Percentiles rank a stretch among this genome's conserved stretches.
These are phyloP conservation scores for Chondrilla cf. caribensis DNA, from an alignment of 37 sponge, comb jelly and placozoan genomes.

Conservation along the genomic window DNA sequence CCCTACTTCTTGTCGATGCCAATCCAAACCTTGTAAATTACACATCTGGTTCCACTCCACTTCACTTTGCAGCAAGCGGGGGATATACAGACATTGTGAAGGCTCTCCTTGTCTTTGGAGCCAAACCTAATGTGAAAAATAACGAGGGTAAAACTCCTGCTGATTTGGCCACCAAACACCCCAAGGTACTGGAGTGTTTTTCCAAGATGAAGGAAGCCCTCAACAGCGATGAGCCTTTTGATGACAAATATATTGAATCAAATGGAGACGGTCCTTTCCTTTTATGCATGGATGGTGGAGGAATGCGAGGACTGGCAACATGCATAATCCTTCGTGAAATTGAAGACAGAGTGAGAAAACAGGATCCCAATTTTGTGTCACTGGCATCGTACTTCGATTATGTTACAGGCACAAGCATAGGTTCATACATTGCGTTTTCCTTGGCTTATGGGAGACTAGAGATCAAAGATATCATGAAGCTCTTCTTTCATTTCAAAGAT, in stretches of 20 bases:
- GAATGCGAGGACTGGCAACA: conserved; percentile 33
- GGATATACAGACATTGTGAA: neutral
- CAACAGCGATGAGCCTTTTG: neutral
- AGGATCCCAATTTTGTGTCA: conserved; percentile 8
- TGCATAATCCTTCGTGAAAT: conserved; percentile 41
- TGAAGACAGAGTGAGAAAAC: conserved; percentile 23
- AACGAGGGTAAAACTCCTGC: neutral
- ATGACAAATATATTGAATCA: neutral
- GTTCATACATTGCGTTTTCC: conserved; percentile 18
- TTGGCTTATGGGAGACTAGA: conserved; percentile 8
- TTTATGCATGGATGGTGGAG: conserved; percentile 59
- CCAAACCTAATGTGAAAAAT: neutral
- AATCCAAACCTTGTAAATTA: neutral
- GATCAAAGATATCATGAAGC: conserved; percentile 4
- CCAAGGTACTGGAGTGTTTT: neutral
- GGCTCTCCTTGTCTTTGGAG: neutral
- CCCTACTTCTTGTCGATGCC: neutral
- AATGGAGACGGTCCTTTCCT: neutral
- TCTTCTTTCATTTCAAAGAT: conserved; percentile 20
- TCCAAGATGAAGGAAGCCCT: neutral
- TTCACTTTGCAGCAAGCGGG: neutral
- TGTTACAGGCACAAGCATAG: conserved; percentile 68
- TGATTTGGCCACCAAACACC: neutral
- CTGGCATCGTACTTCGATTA: conserved; percentile 47
- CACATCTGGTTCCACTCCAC: neutral